These are phyloP conservation scores for Sesamia inferens DNA, from an alignment of 2,888 invertebrate genomes.

Conservation along the genomic window DNA sequence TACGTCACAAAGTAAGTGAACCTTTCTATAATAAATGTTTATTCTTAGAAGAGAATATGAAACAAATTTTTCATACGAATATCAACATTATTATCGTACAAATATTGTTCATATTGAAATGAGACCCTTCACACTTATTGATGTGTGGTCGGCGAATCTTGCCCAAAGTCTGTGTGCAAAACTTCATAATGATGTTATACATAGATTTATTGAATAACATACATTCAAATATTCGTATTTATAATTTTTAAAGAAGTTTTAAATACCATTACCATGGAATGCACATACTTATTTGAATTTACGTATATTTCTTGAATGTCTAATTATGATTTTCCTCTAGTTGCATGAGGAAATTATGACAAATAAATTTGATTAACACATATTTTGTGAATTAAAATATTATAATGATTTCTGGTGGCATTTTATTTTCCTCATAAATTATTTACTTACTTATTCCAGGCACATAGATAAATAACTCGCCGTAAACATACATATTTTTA, in stretches of 20 bases:
- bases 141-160: not conserved
- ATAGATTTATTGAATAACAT: not conserved
- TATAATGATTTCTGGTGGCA: not conserved
- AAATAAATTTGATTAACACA: not conserved
- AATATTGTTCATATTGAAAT: not conserved
- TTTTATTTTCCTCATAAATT: slow-evolving; percentile 16
- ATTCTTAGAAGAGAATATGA: not conserved
- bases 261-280: not conserved
- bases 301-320: too few species aligned
- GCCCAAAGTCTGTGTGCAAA: not conserved
- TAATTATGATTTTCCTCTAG: not conserved
- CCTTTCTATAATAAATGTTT: not conserved
- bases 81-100: not conserved
- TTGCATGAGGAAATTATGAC: not conserved
- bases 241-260: not conserved
- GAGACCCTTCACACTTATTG: too few species aligned
- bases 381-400: slow-evolving; percentile 9
- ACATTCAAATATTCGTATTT: not conserved
- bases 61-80: not conserved
- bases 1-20: not conserved
- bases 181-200: not conserved
- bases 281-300: not conserved
- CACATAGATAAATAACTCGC: too few species aligned
- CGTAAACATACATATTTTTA: too few species aligned
- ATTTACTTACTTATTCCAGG: not conserved